Conservation (phyloP, 64 coral and sea anemone genomes). For the Actinia tenebrosa region DNA sequence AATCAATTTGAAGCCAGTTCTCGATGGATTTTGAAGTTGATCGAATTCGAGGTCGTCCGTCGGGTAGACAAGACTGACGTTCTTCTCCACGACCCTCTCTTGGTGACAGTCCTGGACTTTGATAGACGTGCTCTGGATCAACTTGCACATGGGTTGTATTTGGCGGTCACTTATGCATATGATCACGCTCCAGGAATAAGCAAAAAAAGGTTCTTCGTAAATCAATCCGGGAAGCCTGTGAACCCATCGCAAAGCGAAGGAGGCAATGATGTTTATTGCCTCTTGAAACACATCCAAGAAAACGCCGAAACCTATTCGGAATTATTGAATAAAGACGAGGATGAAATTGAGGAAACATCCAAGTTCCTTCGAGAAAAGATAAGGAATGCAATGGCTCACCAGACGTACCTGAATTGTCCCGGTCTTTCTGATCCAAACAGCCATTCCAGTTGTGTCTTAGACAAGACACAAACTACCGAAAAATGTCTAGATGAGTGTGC, state of each 20-base stretch:
- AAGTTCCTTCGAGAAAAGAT: neutral
- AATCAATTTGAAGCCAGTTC: neutral
- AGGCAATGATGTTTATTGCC: neutral
- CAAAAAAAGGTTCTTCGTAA: neutral
- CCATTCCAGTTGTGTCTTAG: neutral
- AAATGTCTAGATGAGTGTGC: neutral
- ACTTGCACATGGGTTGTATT: neutral
- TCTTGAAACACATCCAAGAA: neutral
- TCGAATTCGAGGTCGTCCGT: neutral
- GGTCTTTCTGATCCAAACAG: neutral
- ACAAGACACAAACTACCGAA: neutral
- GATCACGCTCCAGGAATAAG: conserved; percentile 8
- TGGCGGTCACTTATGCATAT: neutral
- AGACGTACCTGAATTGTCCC: neutral
- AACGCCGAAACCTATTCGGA: neutral
- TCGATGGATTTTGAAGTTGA: neutral
- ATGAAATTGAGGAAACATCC: neutral
- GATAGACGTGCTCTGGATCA: neutral
- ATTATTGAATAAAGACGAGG: neutral
- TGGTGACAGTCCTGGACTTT: conserved; percentile 7
- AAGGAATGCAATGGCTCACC: conserved; percentile 15
- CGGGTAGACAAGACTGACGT: neutral
- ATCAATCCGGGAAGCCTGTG: neutral
- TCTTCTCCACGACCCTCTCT: neutral
- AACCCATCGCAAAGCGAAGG: neutral